Conservation (phyloP, 1,140 invertebrate genomes). For the Leptinotarsa undecemlineata region DNA sequence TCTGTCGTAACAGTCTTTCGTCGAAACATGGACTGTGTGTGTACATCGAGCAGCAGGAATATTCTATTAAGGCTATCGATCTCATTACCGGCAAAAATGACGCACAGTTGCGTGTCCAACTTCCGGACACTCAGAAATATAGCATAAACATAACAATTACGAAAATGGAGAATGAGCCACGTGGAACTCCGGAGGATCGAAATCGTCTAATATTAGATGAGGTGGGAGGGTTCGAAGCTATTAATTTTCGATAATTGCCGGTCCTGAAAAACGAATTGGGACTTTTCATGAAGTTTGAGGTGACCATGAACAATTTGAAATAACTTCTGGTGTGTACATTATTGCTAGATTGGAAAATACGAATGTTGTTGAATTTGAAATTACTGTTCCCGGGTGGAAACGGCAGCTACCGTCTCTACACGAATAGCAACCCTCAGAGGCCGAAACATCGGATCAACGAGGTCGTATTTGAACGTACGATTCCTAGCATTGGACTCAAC, state of each 20-base stretch:
- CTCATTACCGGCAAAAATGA: constrained; percentile 8
- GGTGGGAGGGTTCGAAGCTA: background rate
- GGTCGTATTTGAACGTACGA: no score
- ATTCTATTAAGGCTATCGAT: constrained; percentile 6
- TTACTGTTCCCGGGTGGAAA: no score
- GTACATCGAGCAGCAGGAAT: background rate
- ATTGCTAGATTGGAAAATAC: no score
- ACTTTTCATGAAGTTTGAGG: no score
- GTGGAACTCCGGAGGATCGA: constrained; percentile 4
- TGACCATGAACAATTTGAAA: no score
- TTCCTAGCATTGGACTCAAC: no score
- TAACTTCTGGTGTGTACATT: no score
- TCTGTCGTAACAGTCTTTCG: background rate
- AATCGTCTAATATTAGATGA: background rate
- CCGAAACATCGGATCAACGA: no score
- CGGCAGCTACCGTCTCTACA: no score
- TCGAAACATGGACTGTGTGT: background rate
- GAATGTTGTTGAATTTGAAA: no score
- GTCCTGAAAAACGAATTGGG: no score
- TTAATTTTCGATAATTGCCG: background rate
- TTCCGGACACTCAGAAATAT: constrained; percentile 5
- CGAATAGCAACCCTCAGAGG: no score
- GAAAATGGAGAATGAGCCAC: background rate
- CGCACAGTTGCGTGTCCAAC: constrained; percentile 1
- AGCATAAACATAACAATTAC: constrained; percentile 6